Base-by-base conservation (phyloP, 2,888 invertebrate species). In the Laothoe populi region DNA sequence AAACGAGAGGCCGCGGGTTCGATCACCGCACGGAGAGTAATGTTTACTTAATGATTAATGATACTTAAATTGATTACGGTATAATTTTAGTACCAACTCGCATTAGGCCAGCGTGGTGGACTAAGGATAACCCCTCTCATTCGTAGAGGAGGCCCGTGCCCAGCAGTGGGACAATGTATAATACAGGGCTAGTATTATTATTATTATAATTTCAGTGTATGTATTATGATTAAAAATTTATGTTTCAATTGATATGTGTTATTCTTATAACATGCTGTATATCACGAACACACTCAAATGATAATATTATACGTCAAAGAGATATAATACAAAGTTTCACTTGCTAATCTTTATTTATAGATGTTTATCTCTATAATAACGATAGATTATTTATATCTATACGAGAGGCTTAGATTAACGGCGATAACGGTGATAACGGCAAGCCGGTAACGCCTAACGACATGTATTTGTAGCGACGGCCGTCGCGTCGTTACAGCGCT, bases 401-500 rank as follows among this genome's bases (percentile, higher is more conserved):
- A 72, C 61, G 35, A 46, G 62, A 64, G 64, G 68, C 61, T 35
- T 42, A 45, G 45, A 60, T 63, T 60, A 59, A 57, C 45, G 61
- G 61, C 63, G 74, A 75, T 82, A 83, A 57, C 45, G 61, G 61
- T 63, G 74, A 75, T 82, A 83, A 84, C 82, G 83, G 76, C 76
- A 79, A 78, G 70, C 78, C 74, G 80, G 74, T 75, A 77, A 69
- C 70, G 74, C 73, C 59, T 73, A 78, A 79, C 80, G 78, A 72
- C 67, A 60, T 70, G 38, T 66, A 67, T 53, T 53, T 61, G 58
- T 79, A 77, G 79, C 82, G 79, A 77, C 77, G 79, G 79, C 76
- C 83, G 83, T 82, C 83, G 81, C 73, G 79, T 76, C 83, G 83
- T 82, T 83, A 81, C 73, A 69, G 75, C 71, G 64, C 62, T 60